These are phyloP conservation scores for Onychostruthus taczanowskii DNA, from an alignment of 2,113 vertebrate genomes.

Conservation along the genomic window DNA sequence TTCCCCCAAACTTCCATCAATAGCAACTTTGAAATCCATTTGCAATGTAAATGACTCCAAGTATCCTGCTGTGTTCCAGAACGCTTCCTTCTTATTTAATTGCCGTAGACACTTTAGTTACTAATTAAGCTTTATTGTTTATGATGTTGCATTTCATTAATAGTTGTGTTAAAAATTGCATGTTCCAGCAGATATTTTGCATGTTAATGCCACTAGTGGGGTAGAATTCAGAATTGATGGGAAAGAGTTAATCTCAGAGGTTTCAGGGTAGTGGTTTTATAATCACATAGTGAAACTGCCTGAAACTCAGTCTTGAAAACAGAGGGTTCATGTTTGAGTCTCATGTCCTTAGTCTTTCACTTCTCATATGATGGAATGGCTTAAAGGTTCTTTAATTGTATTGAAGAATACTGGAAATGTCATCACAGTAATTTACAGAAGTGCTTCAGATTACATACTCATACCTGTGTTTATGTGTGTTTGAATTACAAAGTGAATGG, in stretches of 20 bases:
- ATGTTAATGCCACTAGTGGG: conserved; percentile 1
- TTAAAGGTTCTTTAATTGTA: not conserved
- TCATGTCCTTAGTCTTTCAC: not conserved
- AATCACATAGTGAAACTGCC: not conserved
- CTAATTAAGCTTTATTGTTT: conserved; percentile 81
- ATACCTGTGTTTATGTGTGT: not conserved
- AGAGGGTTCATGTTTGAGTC: not conserved
- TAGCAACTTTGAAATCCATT: conserved; percentile 65
- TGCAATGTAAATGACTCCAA: conserved; percentile 76
- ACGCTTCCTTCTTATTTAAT: conserved; percentile 75
- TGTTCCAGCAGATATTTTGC: conserved; percentile 35
- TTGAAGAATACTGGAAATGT: not conserved
- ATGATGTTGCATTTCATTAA: conserved; percentile 73
- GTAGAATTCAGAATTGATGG: not conserved
- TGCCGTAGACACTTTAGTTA: conserved; percentile 72
- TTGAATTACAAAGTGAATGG: not conserved
- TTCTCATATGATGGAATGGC: not conserved
- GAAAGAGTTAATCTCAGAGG: not conserved
- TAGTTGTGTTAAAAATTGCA: conserved; percentile 41
- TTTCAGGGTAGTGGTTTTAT: not conserved
- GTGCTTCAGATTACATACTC: not conserved
- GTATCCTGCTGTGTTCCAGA: conserved; percentile 72
- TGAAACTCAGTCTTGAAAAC: not conserved
- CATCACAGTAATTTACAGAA: not conserved
- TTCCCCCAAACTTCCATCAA: conserved; percentile 57